Evolutionary conservation across 2,797 vertebrate species (phyloP).

Genomic region (Helicolenus hilgendorfi): DNA sequence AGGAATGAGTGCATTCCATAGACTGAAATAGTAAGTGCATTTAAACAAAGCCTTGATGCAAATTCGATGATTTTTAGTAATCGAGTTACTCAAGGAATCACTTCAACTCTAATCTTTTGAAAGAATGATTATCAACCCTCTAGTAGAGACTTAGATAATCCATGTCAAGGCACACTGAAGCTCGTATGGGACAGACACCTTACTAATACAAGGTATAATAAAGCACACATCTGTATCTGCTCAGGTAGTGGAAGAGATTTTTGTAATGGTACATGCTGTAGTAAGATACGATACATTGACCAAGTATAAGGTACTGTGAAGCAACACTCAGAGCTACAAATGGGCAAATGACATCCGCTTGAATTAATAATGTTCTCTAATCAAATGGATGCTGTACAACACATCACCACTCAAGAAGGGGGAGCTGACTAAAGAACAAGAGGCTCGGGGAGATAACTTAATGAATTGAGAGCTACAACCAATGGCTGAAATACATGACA

Average conservation of each 20-base stretch:
- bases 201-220: no score
- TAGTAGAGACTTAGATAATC: no score
- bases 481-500: constrained; percentile 13
- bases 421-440: background rate
- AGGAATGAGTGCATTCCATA: no score
- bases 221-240: no score
- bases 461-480: constrained; percentile 23
- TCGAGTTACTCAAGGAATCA: no score
- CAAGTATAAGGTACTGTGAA: background rate
- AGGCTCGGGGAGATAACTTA: background rate
- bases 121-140: background rate
- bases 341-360: background rate
- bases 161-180: no score
- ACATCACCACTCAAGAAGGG: constrained; percentile 1
- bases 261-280: no score
- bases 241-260: no score
- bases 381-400: background rate
- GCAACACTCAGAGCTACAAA: background rate
- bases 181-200: no score
- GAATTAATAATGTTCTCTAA: constrained; percentile 3
- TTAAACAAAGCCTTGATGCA: no score
- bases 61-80: no score
- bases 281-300: background rate
- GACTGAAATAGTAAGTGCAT: no score
- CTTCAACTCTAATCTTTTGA: background rate